A percentile compares a stretch with the other conserved stretches of the same genome.
Conservation (phyloP, 35 echinoderm and acorn worm species). For the Hemicentrotus pulcherrimus region DNA sequence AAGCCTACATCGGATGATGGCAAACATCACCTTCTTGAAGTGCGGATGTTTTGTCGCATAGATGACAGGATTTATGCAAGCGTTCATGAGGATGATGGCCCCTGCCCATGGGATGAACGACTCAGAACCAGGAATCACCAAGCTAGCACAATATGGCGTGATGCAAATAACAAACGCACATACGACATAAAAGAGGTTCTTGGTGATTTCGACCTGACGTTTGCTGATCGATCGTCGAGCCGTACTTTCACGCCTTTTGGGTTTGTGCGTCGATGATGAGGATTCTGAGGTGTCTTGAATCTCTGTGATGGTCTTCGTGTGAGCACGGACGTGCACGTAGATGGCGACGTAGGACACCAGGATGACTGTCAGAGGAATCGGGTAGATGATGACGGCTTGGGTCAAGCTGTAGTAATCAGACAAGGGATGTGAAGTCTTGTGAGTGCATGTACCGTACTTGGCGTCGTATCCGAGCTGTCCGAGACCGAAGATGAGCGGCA, state of each 20-base stretch:
- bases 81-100: conserved; percentile 79
- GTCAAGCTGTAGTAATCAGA: conserved; percentile 87
- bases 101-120: conserved; percentile 86
- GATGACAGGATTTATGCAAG: conserved; percentile 83
- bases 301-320: conserved; percentile 82
- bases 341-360: conserved; percentile 67
- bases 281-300: conserved; percentile 78
- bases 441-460: conserved; percentile 88
- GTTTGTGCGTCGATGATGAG: conserved; percentile 69
- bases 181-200: conserved; percentile 92
- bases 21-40: conserved; percentile 82
- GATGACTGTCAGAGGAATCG: conserved; percentile 72
- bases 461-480: conserved; percentile 85
- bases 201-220: conserved; percentile 82
- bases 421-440: conserved; percentile 80
- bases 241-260: conserved; percentile 70
- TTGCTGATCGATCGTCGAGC: conserved; percentile 61
- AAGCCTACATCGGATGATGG: conserved; percentile 69
- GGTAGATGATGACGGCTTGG: conserved; percentile 79
- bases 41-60: conserved; percentile 92
- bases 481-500: conserved; percentile 77
- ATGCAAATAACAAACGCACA: conserved; percentile 78
- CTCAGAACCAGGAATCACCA: conserved; percentile 81
- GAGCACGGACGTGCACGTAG: conserved; percentile 70
- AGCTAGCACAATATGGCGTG: conserved; percentile 82